phyloP scores from a whole-genome alignment of 2,888 invertebrate species.

The Caradrina clavipalpis region DNA sequence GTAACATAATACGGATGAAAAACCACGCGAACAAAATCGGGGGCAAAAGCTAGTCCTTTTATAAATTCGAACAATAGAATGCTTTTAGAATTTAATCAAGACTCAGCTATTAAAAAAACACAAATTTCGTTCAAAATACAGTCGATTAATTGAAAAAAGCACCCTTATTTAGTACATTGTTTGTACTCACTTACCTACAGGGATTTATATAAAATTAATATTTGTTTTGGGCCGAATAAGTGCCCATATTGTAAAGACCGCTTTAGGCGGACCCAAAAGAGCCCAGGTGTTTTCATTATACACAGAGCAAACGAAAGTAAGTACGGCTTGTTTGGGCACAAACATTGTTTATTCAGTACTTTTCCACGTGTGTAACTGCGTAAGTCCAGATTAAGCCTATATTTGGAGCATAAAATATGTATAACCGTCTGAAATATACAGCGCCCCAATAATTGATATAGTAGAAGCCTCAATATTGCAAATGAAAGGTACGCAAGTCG shows the following conservation, averaged over 20 bases:
- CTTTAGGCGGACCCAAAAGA: slow-evolving; percentile 59
- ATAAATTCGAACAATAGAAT: slow-evolving; percentile 4
- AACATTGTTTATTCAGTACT: slow-evolving; percentile 76
- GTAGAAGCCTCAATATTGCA: slow-evolving; percentile 73
- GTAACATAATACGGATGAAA: too few relatives aligned
- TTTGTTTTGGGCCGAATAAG: slow-evolving; percentile 53
- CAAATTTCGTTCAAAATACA: neutral
- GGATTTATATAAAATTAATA: slow-evolving; percentile 46
- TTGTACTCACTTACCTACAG: slow-evolving; percentile 20
- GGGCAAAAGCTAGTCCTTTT: neutral
- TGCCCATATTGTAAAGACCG: slow-evolving; percentile 61
- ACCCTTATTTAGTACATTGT: slow-evolving; percentile 23
- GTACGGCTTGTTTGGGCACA: slow-evolving; percentile 74
- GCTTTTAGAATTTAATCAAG: slow-evolving; percentile 21
- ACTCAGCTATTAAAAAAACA: slow-evolving; percentile 6
- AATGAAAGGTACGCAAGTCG: slow-evolving; percentile 75
- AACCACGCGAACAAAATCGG: too few relatives aligned
- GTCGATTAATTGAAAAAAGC: slow-evolving; percentile 35
- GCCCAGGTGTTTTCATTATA: slow-evolving; percentile 76
- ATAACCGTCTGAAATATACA: slow-evolving; percentile 36
- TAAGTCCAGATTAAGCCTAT: slow-evolving; percentile 65
- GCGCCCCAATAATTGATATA: slow-evolving; percentile 74
- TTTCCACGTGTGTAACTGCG: slow-evolving; percentile 59
- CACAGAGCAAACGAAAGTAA: slow-evolving; percentile 73
- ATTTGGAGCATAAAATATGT: slow-evolving; percentile 49